These are phyloP conservation scores for Planococcus citri DNA, from an alignment of 1,140 invertebrate species.

Conservation along the genomic window DNA sequence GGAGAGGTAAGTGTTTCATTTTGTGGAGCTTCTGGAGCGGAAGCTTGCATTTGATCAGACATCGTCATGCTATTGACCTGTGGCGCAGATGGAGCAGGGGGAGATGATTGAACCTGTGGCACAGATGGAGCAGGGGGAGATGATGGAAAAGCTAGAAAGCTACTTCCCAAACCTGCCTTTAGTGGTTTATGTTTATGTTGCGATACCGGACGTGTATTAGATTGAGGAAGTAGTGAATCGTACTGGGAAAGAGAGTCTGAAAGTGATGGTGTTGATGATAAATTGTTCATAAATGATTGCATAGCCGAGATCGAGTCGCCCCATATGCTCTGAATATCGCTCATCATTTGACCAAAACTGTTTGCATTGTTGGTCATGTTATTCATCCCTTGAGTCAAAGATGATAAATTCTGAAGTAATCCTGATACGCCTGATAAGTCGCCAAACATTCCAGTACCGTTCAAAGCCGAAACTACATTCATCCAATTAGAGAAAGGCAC, in stretches of 20 bases:
- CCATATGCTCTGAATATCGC: background rate
- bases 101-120: no score
- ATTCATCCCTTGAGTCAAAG: background rate
- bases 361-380: background rate
- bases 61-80: no score
- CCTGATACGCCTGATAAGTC: background rate
- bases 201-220: background rate
- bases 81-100: no score
- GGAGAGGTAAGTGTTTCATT: no score
- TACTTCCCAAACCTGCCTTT: background rate
- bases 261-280: background rate
- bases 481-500: background rate
- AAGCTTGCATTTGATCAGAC: background rate
- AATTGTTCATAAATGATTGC: background rate
- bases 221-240: background rate
- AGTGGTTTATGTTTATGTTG: background rate
- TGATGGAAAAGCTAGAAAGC: background rate
- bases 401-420: background rate
- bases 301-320: background rate
- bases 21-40: background rate
- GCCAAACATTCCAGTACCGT: background rate
- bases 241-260: background rate
- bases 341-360: background rate
- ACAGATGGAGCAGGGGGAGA: no score
- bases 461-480: background rate